Percentiles rank a stretch among this genome's conserved stretches.
Conservation (phyloP, 2,113 vertebrate genomes). For the Psilopsiagon aymara region DNA sequence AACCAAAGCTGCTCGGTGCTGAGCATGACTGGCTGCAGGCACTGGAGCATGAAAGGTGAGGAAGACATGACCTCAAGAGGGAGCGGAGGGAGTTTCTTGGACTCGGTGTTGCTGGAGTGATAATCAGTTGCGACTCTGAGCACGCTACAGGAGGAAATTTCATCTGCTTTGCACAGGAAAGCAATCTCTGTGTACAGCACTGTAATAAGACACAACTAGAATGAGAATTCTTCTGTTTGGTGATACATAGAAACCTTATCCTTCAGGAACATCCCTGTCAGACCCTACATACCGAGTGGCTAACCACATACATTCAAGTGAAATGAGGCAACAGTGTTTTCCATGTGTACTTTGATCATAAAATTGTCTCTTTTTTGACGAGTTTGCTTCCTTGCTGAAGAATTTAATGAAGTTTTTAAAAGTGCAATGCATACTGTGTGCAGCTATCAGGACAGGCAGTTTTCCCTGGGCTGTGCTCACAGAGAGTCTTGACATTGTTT, state of each 20-base stretch:
- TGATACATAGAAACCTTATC: not conserved
- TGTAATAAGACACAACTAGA: not conserved
- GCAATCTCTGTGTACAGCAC: not conserved
- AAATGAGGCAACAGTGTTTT: not conserved
- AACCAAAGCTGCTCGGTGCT: not conserved
- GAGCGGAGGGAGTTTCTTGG: not conserved
- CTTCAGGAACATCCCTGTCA: not conserved
- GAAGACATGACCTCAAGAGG: not conserved
- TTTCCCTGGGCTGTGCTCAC: not conserved
- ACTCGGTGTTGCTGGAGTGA: not conserved
- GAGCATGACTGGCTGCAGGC: not conserved
- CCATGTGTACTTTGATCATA: not conserved
- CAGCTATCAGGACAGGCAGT: not conserved
- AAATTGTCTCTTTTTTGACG: not conserved
- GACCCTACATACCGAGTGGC: accelerated
- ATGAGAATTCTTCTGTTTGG: not conserved
- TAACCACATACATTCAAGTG: not conserved
- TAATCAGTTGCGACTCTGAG: not conserved
- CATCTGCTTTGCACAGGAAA: not conserved
- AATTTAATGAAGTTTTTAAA: not conserved
- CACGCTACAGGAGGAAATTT: not conserved
- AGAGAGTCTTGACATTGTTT: not conserved
- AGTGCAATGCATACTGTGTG: not conserved
- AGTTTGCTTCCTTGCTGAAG: not conserved
- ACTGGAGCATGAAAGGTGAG: not conserved